Evolutionary conservation across 2,797 vertebrate genomes (phyloP), one percentile per base, ranked within the genome.

Genomic region (Gallirallus australis): DNA sequence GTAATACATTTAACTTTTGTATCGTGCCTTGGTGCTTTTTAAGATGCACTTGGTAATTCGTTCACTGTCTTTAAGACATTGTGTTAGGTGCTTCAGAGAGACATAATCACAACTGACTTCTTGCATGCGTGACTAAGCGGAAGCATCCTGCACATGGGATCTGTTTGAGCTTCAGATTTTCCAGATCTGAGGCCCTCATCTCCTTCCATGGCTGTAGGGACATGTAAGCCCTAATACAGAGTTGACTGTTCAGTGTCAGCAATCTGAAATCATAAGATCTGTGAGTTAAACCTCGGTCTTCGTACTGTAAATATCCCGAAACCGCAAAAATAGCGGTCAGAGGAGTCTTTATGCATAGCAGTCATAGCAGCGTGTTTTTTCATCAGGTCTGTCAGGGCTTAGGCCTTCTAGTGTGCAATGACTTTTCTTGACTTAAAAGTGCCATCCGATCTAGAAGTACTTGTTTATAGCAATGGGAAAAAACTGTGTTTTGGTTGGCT

Each of bases 391-490:
- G 2, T 83, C 39, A 16, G 52, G 31, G 47, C 27, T 33, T 11
- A n/a, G 37, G 23, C 40, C 54, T 86, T 72, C n/a, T 47, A 13
- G 23, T 14, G 17, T 52, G 53, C n/a, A 57, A 0, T 50, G 24
- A 63, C 14, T 82, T 94, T 80, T 70, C 45, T 69, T 77, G 48
- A n/a, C 45, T 85, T 76, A 48, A 56, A 90, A 93, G 45, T 25
- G 24, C 18, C 39, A 81, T 88, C 54, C 31, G 75, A 18, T 37
- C 13, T 66, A 45, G 31, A 76, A 57, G 24, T 73, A 12, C 23
- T 94, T 87, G n/a, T 84, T 97, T 82, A 27, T 82, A 82, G 47
- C 40, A 81, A 21, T 39, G 71, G 66, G 13, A 79, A 77, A 89
- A 82, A n/a, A 30, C 12, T 42, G 61, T 53, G 60, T 85, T 95